Base-by-base conservation (phyloP, 2,888 invertebrate genomes). In the Drosophila limbata region DNA sequence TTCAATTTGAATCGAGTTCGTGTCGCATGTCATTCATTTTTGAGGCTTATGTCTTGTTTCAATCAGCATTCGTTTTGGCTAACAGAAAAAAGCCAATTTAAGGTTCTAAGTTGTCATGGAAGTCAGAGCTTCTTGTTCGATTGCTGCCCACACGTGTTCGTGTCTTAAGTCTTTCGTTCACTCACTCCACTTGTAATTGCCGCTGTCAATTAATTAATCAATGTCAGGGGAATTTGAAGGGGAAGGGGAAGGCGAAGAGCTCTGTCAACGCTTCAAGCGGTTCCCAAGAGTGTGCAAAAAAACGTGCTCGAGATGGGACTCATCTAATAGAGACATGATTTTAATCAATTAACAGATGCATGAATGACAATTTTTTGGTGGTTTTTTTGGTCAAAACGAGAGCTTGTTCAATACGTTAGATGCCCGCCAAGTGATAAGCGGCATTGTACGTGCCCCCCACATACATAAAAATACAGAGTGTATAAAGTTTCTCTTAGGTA, bases 1-100 rank as follows among this genome's bases (percentile, higher is more conserved):
- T 56, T 42, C 50, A 40, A 73, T 42, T 42, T 56, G 57, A 55
- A 39, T 37, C 10, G 59, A 42, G 70, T 81, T 71, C 73, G 63
- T 70, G 65, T 21, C 65, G 64, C 77, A 77, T 82, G 77, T 68
- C 80, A 69, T 73, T 77, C 59, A 5, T 6, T 55, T 55, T 63
- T 64, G 63, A 44, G 77, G 83, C 80, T 82, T 85, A 85, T 85
- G 85, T 87, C 85, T 73, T 81, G 86, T 85, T 73, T 72, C 68
- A 65, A 73, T 76, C 52, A 59, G 48, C 53, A 60, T 56, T 68
- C 69, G 53, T 48, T 74, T 73, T 69, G 74, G 69, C 71, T 25
- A 39, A 50, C 8, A 25, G 25, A 33, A 33, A 33, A 50, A 59
- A 25, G 47, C 40, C 76, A 69, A 75, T 73, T 69, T 44, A 33